Evolutionary conservation across 1,140 invertebrate species (phyloP).

Genomic region (Drosophila aff.): DNA sequence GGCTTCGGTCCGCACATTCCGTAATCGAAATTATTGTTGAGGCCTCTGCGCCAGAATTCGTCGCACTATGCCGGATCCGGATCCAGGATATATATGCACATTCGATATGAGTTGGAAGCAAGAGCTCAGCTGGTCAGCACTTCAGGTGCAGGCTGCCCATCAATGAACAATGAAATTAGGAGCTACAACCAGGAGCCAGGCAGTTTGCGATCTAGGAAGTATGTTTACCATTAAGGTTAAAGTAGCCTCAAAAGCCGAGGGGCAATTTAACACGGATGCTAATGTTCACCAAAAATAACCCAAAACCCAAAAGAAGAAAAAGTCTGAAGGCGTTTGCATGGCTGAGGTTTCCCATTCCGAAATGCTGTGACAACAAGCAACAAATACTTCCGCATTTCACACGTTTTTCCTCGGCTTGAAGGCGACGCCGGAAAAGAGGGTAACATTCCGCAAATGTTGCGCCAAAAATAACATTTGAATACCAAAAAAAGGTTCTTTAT

Average conservation of each 20-base stretch:
- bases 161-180: conserved; percentile 52
- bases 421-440: neutral
- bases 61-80: conserved; percentile 17
- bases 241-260: conserved; percentile 30
- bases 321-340: conserved; percentile 49
- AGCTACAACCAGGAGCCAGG: neutral
- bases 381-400: conserved; percentile 78
- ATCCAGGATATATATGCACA: neutral
- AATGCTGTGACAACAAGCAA: conserved; percentile 48
- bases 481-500: conserved; percentile 68
- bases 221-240: conserved; percentile 43
- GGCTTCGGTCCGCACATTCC: conserved; percentile 45
- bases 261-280: conserved; percentile 51
- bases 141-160: conserved; percentile 27
- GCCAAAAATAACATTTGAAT: conserved; percentile 80
- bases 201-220: neutral
- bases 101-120: neutral
- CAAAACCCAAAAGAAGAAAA: conserved; percentile 29
- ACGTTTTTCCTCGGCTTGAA: conserved; percentile 37
- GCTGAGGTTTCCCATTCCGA: conserved; percentile 41
- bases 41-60: conserved; percentile 30
- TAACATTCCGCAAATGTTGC: conserved; percentile 64
- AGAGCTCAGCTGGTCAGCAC: neutral
- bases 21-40: conserved; percentile 77
- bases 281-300: conserved; percentile 40